Evolutionary conservation across 2,113 vertebrate genomes (phyloP), one percentile per base, ranked within the genome.

Genomic region (Phaethornis superciliosus): DNA sequence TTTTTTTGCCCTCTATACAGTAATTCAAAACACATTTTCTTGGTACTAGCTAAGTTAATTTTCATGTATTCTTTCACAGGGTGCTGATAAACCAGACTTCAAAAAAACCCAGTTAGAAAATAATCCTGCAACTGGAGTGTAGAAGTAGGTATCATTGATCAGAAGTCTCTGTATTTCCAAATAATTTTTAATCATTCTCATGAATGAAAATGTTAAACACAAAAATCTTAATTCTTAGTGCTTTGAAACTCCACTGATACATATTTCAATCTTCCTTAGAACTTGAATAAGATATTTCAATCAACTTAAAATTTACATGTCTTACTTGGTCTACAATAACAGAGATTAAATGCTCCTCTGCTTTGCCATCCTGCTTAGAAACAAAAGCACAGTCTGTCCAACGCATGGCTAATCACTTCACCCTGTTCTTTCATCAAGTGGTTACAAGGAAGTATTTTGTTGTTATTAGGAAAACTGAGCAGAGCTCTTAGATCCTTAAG

Each of bases 341-440:
- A 86, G 10, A 92, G 35, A 49, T 62, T 52, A 80, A 90, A 35
- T 44, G 6, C 37, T 86, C 13, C 19, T 84, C 51, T 92, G 35
- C 11, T 65, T 83, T 88, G 88, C 28, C 21, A 42, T 74, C 32
- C 40, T 64, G 32, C n/a, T 72, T 13, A 58, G 77, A 88, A 72
- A 27, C 12, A 52, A 49, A 65, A 27, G 15, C 44, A 63, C 56
- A 76, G 32, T 32, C 54, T 49, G 35, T 35, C 35, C 46, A 58
- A n/a, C 28, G 69, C 12, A 26, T 8, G 2, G 47, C 33, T 70
- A 24, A 78, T 63, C 12, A 52, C 12, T 46, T 83, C 28, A 70
- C 4, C 12, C 12, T 1, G 3, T 63, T 67, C 64, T 28, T 92
- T 83, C 4, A 0, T 70, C 63, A 47, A 0, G 0, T 54, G 7